phyloP scores from a whole-genome alignment of 64 coral and sea anemone species.

The Pocillopora damicornis region DNA sequence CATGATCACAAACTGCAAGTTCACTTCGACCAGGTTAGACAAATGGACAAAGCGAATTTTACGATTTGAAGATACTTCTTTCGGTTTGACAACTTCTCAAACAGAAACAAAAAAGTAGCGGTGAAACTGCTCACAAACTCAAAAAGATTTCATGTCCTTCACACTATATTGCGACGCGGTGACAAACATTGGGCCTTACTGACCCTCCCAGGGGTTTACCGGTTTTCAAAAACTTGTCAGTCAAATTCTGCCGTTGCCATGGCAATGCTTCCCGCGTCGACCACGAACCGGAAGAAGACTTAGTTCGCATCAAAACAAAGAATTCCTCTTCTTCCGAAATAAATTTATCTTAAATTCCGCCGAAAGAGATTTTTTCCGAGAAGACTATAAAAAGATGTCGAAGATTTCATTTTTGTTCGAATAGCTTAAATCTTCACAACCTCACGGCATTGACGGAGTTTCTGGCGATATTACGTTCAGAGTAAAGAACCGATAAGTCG shows the following conservation, averaged over 20 bases:
- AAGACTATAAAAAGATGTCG: too few relatives aligned
- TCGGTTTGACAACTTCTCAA: background rate
- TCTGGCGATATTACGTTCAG: background rate
- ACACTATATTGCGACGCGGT: slow-evolving; percentile 37
- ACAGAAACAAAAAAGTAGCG: background rate
- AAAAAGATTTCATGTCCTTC: slow-evolving; percentile 8
- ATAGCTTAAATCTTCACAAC: too few relatives aligned
- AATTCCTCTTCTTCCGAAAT: slow-evolving; percentile 1
- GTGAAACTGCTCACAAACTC: slow-evolving; percentile 17
- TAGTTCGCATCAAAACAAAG: slow-evolving; percentile 9
- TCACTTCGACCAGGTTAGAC: background rate
- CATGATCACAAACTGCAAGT: slow-evolving; percentile 45
- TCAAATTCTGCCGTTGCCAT: slow-evolving; percentile 44
- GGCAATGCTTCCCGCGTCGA: slow-evolving; percentile 31
- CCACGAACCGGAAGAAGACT: background rate
- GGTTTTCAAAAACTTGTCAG: slow-evolving; percentile 40
- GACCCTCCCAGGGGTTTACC: slow-evolving; percentile 50
- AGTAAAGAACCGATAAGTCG: too few relatives aligned
- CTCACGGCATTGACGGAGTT: background rate
- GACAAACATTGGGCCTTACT: slow-evolving; percentile 16
- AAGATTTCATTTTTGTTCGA: too few relatives aligned
- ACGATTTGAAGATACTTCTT: background rate
- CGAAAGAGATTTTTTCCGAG: too few relatives aligned
- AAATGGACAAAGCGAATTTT: background rate
- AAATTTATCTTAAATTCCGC: background rate